Evolutionary conservation across 2,888 invertebrate species (phyloP).

Genomic region (Notodonta dromedarius): DNA sequence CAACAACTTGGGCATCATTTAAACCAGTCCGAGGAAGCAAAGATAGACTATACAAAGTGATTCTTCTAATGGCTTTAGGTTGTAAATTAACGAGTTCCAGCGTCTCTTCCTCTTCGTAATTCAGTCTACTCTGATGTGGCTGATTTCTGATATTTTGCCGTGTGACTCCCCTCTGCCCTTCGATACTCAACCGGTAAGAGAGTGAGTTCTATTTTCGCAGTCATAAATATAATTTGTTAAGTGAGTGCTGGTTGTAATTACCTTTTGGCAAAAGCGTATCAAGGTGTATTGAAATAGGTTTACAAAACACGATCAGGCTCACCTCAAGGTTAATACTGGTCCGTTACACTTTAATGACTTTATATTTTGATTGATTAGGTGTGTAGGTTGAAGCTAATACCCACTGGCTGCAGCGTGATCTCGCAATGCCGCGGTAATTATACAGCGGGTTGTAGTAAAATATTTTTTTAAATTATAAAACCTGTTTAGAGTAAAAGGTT

Average conservation of each 20-base stretch:
- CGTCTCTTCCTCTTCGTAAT: neutral
- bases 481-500: slow-evolving; percentile 46
- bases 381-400: slow-evolving; percentile 12
- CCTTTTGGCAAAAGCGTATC: neutral
- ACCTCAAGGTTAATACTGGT: slow-evolving; percentile 12
- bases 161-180: neutral
- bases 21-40: slow-evolving; percentile 34
- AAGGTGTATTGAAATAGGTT: slow-evolving; percentile 1
- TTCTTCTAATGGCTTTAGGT: neutral
- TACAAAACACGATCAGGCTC: slow-evolving; percentile 14
- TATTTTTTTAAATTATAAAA: slow-evolving; percentile 18
- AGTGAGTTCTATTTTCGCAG: neutral
- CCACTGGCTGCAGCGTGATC: slow-evolving; percentile 10
- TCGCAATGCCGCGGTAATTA: slow-evolving; percentile 12
- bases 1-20: slow-evolving; percentile 27
- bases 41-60: slow-evolving; percentile 7
- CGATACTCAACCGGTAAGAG: neutral
- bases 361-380: slow-evolving; percentile 19
- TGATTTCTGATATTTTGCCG: neutral
- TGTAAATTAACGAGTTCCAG: no score
- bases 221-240: neutral
- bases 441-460: slow-evolving; percentile 12
- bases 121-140: neutral
- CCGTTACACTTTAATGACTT: slow-evolving; percentile 15
- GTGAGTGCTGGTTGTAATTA: no score